A percentile compares a stretch with the other conserved stretches of the same genome.
phyloP scores from a whole-genome alignment of 2,113 vertebrate species.

The Empidonax alnorum region DNA sequence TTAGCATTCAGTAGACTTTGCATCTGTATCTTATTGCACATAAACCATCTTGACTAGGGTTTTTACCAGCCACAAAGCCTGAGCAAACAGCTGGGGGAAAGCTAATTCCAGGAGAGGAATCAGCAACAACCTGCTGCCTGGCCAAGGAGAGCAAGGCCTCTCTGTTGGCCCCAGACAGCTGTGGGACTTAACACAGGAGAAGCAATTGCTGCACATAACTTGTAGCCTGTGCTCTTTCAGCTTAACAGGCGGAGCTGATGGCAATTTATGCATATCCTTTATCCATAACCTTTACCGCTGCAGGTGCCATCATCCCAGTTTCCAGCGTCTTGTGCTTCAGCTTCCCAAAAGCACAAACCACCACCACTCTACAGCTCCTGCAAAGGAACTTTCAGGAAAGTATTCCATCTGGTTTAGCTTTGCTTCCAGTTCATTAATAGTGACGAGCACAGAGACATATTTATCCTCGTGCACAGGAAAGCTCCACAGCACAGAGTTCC shows the following conservation, averaged over 20 bases:
- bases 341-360: not conserved
- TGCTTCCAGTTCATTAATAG: not conserved
- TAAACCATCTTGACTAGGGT: not conserved
- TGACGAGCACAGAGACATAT: not conserved
- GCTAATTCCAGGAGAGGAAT: not conserved
- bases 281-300: not conserved
- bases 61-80: not conserved
- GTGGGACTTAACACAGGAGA: not conserved
- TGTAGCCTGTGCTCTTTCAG: not conserved
- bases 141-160: not conserved
- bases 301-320: not conserved
- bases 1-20: not conserved
- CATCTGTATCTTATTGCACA: not conserved
- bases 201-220: not conserved
- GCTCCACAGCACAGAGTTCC: not conserved
- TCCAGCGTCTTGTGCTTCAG: not conserved
- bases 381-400: not conserved
- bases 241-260: not conserved
- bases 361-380: not conserved
- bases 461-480: accelerated
- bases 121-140: not conserved
- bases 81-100: not conserved
- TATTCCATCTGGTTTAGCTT: not conserved
- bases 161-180: not conserved
- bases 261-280: not conserved